A percentile compares a stretch with the other conserved stretches of the same genome.
These are phyloP conservation scores for Drosophila erecta DNA, from an alignment of 1,140 invertebrate species.

Conservation along the genomic window DNA sequence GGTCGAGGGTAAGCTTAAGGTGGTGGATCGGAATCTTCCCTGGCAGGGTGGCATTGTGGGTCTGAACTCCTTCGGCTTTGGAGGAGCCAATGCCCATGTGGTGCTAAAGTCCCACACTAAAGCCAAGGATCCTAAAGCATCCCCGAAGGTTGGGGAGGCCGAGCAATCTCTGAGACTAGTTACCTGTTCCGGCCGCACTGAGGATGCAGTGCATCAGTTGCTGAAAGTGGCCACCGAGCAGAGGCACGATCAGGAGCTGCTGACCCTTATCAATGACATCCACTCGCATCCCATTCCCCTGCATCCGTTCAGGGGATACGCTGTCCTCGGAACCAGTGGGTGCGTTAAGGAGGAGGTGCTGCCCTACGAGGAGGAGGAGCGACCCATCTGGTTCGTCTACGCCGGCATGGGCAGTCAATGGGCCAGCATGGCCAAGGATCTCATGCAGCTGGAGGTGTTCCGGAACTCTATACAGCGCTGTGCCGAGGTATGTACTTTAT, in stretches of 20 bases:
- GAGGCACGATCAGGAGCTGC: constrained; percentile 90
- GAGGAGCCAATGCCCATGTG: constrained; percentile 98
- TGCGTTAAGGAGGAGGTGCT: constrained; percentile 74
- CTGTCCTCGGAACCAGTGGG: constrained; percentile 86
- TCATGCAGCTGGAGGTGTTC: constrained; percentile 93
- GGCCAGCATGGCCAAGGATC: constrained; percentile 95
- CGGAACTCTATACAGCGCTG: constrained; percentile 90
- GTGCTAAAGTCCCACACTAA: constrained; percentile 91
- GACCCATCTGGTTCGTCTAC: constrained; percentile 97
- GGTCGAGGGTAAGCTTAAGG: constrained; percentile 93
- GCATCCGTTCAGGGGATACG: constrained; percentile 91
- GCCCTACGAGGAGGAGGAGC: constrained; percentile 85
- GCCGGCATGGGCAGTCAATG: constrained; percentile 99
- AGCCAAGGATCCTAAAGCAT: constrained; percentile 86
- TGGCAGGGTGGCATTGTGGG: constrained; percentile 95
- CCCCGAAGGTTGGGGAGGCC: constrained; percentile 68
- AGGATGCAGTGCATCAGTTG: constrained; percentile 90
- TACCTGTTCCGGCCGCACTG: constrained; percentile 92
- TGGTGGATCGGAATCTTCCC: constrained; percentile 91
- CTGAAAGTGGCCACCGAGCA: constrained; percentile 87
- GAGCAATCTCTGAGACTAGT: constrained; percentile 88
- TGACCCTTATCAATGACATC: constrained; percentile 91
- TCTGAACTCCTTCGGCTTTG: constrained; percentile 98
- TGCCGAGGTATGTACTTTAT: constrained; percentile 85
- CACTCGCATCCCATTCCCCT: constrained; percentile 88